A percentile compares a stretch with the other conserved stretches of the same genome.
Evolutionary conservation across 1,140 invertebrate species (phyloP).

Genomic region (Brachionus sp.): DNA sequence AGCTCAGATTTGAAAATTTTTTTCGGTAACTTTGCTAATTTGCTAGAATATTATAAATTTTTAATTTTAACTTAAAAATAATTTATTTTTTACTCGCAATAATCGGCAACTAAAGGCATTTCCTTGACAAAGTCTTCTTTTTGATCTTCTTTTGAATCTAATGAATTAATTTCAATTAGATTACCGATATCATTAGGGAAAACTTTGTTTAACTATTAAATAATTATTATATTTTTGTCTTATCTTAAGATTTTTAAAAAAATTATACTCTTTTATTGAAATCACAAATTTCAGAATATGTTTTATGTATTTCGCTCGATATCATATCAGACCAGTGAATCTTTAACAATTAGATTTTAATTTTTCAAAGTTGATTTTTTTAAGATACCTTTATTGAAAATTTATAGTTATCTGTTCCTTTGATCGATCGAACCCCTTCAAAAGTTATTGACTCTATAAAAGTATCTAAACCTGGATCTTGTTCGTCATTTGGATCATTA

Average conservation of each 20-base stretch:
- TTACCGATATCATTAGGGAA: not conserved
- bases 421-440: slow-evolving; percentile 39
- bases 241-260: not conserved
- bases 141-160: slow-evolving; percentile 30
- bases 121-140: slow-evolving; percentile 45
- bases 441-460: slow-evolving; percentile 37
- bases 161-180: slow-evolving; percentile 3
- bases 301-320: slow-evolving; percentile 52
- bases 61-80: not conserved
- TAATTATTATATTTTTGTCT: not conserved
- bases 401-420: slow-evolving; percentile 40
- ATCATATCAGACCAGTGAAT: slow-evolving; percentile 52
- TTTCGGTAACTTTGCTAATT: slow-evolving; percentile 29
- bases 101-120: slow-evolving; percentile 38
- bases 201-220: not conserved
- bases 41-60: not conserved
- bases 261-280: slow-evolving; percentile 50
- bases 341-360: slow-evolving; percentile 45
- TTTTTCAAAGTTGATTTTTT: slow-evolving; percentile 15
- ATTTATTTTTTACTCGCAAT: slow-evolving; percentile 28
- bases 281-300: slow-evolving; percentile 51
- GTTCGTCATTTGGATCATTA: not conserved
- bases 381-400: slow-evolving; percentile 42
- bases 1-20: slow-evolving; percentile 9
- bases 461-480: not conserved